phyloP scores from a whole-genome alignment of 2,797 vertebrate species.

The Morelia viridis region DNA sequence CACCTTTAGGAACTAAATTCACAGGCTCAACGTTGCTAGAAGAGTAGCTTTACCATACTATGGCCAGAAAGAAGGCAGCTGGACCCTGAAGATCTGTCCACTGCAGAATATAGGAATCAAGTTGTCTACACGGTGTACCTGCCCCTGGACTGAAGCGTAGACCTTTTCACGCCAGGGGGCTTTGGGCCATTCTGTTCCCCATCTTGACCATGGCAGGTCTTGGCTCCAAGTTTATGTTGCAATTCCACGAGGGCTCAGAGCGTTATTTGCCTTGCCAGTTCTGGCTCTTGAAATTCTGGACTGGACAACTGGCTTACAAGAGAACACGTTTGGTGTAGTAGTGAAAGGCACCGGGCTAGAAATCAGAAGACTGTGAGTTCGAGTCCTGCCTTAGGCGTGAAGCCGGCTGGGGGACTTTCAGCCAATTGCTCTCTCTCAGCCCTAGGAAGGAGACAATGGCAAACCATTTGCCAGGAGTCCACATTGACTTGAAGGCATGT shows the following conservation, averaged over 20 bases:
- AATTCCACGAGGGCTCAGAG: background rate
- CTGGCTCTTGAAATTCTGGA: background rate
- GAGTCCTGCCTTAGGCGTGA: too few relatives aligned
- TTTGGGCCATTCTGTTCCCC: background rate
- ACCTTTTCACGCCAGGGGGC: background rate
- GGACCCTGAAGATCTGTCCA: background rate
- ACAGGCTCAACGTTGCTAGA: background rate
- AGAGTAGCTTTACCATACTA: background rate
- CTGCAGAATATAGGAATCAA: background rate
- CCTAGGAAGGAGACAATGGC: too few relatives aligned
- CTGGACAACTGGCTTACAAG: too few relatives aligned
- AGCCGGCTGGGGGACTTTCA: too few relatives aligned
- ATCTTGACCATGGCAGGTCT: background rate
- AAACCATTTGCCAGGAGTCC: too few relatives aligned
- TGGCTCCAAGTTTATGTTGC: background rate
- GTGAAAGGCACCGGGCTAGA: too few relatives aligned
- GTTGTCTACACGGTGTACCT: too few relatives aligned
- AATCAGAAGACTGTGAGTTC: too few relatives aligned
- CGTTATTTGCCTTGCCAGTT: background rate
- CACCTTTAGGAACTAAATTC: background rate
- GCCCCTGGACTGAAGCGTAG: background rate
- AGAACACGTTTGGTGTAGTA: too few relatives aligned
- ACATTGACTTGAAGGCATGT: too few relatives aligned
- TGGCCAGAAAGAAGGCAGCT: background rate
- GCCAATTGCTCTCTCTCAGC: too few relatives aligned